These are phyloP conservation scores for Megaptera novaeangliae DNA, from an alignment of 2,113 vertebrate species.

Conservation along the genomic window DNA sequence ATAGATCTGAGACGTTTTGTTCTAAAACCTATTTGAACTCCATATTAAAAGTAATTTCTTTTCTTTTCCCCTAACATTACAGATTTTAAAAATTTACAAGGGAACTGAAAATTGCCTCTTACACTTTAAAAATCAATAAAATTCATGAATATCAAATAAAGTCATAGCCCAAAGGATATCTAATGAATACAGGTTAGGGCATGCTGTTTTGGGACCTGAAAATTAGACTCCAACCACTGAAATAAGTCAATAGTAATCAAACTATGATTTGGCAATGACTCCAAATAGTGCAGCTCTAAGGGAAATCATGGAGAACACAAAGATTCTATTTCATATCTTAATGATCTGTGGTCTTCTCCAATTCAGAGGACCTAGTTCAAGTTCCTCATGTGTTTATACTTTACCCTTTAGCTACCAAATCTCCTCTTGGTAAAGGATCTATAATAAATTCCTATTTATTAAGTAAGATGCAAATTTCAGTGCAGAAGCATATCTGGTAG, in stretches of 20 bases:
- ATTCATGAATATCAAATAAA: constrained; percentile 47
- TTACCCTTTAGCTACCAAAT: background rate
- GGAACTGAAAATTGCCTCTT: constrained; percentile 18
- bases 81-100: background rate
- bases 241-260: background rate
- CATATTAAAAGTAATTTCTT: constrained; percentile 26
- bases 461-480: background rate
- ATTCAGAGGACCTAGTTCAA: background rate
- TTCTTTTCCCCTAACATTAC: background rate
- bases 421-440: background rate
- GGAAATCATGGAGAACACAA: background rate
- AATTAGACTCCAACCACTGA: background rate
- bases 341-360: background rate
- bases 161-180: background rate
- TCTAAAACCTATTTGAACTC: constrained; percentile 12
- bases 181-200: background rate
- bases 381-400: background rate
- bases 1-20: background rate
- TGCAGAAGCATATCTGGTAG: background rate
- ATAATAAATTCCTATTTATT: background rate
- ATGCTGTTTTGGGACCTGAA: background rate
- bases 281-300: background rate
- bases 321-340: background rate
- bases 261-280: background rate
- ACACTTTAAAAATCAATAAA: constrained; percentile 47